Base-by-base conservation (phyloP, 2,888 invertebrate genomes). In the Drosophila robusta region DNA sequence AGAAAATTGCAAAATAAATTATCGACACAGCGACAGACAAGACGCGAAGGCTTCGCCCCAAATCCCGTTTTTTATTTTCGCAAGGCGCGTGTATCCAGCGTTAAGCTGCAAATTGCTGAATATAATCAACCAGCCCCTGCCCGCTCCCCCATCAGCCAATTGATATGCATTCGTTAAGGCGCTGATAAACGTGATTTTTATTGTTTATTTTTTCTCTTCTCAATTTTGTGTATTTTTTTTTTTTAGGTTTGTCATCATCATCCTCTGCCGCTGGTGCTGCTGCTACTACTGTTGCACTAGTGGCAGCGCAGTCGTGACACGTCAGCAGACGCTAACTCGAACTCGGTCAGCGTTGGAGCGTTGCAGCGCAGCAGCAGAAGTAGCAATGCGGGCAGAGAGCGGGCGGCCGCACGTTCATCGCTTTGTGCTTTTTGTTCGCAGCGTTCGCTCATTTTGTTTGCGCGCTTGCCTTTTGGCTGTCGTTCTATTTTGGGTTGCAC, bases 401-500 rank as follows among this genome's bases (percentile, higher is more conserved):
- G 22, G 47, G 34, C 24, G 55, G 49, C 34, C 39, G 38, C 50
- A 68, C 75, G 69, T 80, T 82, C 82, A 80, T 86, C 78, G 66
- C 57, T 62, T 67, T 61, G 71, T 77, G 34, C 63, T 67, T 65
- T 76, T 29, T 70, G 79, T 73, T 82, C 47, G 69, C 55, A 54
- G 7, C 50, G 60, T 70, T 69, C 75, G 72, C 72, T 82, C 75
- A 68, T 54, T 83, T 70, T 74, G 73, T 71, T 75, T 68, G 72
- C 56, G 64, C 66, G 65, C 47, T 67, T 68, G 77, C 78, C 34
- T 34, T 78, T 75, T 79, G 66, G 55, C 57, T 58, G 64, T 64
- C 77, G 78, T 85, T 90, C 82, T 90, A 86, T 85, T 78, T 90
- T 83, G 71, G 80, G 85, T 76, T 82, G 68, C 80, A 61, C 57